These are phyloP conservation scores for Heliconius himera DNA, from an alignment of 1,140 invertebrate species.

Conservation along the genomic window DNA sequence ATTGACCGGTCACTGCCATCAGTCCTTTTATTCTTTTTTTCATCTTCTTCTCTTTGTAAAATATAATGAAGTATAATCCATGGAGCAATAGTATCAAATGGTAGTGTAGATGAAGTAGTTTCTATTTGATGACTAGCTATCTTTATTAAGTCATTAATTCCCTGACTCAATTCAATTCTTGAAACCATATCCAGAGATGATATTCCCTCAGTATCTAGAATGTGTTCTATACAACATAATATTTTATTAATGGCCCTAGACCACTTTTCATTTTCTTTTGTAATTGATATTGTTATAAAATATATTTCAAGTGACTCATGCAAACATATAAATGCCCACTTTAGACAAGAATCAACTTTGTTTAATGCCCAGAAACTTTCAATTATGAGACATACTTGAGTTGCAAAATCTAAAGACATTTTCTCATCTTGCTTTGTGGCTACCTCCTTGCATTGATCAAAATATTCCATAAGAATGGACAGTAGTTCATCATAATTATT, in stretches of 20 bases:
- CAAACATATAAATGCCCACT: constrained; percentile 89
- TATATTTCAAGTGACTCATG: constrained; percentile 84
- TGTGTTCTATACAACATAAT: constrained; percentile 85
- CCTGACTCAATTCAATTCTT: constrained; percentile 82
- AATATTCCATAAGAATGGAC: constrained; percentile 85
- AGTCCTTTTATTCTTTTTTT: constrained; percentile 30
- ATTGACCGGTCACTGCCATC: constrained; percentile 58
- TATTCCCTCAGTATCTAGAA: constrained; percentile 83
- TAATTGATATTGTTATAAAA: constrained; percentile 77
- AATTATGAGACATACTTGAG: constrained; percentile 84
- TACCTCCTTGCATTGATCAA: constrained; percentile 80
- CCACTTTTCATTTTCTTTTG: constrained; percentile 84
- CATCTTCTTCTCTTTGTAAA: constrained; percentile 84
- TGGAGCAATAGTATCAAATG: constrained; percentile 87
- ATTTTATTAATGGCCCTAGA: constrained; percentile 85
- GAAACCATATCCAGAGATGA: constrained; percentile 80
- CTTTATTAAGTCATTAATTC: constrained; percentile 89
- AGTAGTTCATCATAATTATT: constrained; percentile 85
- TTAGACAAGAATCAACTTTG: constrained; percentile 85
- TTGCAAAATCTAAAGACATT: constrained; percentile 80
- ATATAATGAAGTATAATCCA: constrained; percentile 93
- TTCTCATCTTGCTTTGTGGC: constrained; percentile 71
- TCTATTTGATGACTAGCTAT: constrained; percentile 89
- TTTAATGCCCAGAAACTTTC: constrained; percentile 86
- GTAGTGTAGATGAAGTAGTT: constrained; percentile 85